Percentiles rank a stretch among this genome's conserved stretches.
These are phyloP conservation scores for Hafferia zeledoni DNA, from an alignment of 2,797 vertebrate genomes.

Conservation along the genomic window DNA sequence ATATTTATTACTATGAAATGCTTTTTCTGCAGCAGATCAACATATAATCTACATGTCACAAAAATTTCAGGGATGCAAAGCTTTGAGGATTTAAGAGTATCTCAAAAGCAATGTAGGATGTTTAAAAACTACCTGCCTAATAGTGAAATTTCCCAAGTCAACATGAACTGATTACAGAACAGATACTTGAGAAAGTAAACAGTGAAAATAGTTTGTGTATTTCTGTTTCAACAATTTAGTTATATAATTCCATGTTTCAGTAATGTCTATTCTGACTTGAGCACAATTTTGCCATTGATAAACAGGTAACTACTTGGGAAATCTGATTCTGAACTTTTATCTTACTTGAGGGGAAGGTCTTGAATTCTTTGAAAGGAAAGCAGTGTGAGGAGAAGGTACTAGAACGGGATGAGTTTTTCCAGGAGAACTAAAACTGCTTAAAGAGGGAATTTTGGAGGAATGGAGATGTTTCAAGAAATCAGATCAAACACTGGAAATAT, in stretches of 20 bases:
- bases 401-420: neutral
- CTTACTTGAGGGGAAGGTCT: neutral
- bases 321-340: neutral
- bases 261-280: neutral
- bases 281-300: neutral
- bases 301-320: neutral
- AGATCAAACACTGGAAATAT: neutral
- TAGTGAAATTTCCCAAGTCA: neutral
- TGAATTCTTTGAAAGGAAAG: neutral
- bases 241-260: neutral
- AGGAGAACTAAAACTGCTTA: neutral
- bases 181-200: neutral
- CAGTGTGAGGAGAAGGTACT: neutral
- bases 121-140: neutral
- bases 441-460: neutral
- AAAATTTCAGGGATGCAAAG: neutral
- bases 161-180: neutral
- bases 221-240: neutral
- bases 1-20: neutral
- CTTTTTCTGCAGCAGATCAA: neutral
- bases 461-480: neutral
- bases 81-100: neutral
- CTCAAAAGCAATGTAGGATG: neutral
- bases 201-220: neutral
- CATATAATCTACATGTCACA: neutral